These are phyloP conservation scores for Telmatochromis sp. DNA, from an alignment of 2,113 vertebrate genomes.

Conservation along the genomic window DNA sequence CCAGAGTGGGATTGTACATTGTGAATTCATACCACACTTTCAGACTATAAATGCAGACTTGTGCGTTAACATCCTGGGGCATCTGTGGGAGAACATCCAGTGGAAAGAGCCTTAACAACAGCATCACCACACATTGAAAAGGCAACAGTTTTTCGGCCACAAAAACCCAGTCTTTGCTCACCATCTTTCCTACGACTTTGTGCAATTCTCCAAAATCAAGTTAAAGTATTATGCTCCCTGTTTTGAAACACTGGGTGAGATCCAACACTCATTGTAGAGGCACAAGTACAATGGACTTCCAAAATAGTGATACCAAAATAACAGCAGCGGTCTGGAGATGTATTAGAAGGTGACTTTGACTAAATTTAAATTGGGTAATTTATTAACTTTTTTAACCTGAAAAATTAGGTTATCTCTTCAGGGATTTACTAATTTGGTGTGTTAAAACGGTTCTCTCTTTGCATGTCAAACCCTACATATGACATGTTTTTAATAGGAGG, in stretches of 20 bases:
- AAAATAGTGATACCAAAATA: neutral
- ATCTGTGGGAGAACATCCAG: neutral
- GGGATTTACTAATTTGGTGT: neutral
- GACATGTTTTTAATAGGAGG: neutral
- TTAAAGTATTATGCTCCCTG: neutral
- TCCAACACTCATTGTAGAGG: neutral
- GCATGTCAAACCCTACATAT: neutral
- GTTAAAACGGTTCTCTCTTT: neutral
- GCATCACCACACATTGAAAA: neutral
- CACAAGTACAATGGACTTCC: neutral
- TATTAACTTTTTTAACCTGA: neutral
- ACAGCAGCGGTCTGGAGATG: neutral
- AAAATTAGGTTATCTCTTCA: neutral
- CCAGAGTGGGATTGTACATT: neutral
- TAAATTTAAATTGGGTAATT: neutral
- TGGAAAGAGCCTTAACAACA: neutral
- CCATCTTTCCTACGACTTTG: neutral
- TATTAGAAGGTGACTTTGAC: neutral
- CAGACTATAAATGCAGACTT: neutral
- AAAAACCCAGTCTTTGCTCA: neutral
- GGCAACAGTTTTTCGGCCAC: neutral
- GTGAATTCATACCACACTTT: neutral
- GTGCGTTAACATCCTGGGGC: neutral
- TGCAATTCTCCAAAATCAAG: neutral
- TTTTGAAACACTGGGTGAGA: rapidly evolving